Conservation (phyloP, 2,797 vertebrate genomes). For the Lepilemur ruficaudatus region DNA sequence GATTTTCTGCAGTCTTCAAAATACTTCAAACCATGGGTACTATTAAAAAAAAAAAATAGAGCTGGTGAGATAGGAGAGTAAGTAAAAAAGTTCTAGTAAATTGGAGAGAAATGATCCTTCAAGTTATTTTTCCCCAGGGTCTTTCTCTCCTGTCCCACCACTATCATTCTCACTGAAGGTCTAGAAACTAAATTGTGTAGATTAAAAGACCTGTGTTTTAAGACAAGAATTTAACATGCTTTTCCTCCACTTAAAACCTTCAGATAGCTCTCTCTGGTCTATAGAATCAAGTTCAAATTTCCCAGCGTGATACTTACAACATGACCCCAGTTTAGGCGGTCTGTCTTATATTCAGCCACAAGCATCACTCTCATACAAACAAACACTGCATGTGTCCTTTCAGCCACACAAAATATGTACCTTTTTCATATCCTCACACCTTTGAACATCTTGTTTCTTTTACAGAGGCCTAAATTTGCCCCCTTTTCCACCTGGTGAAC, state of each 20-base stretch:
- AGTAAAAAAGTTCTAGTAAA: not conserved
- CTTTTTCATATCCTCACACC: not conserved
- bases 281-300: constrained; percentile 5
- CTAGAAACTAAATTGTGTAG: not conserved
- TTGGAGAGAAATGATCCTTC: not conserved
- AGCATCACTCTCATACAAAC: not conserved
- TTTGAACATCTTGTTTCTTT: not conserved
- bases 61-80: not conserved
- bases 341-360: not conserved
- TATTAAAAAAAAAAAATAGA: not conserved
- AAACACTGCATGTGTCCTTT: not conserved
- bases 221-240: not conserved
- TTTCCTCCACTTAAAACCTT: constrained; percentile 30
- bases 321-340: not conserved
- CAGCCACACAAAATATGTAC: not conserved
- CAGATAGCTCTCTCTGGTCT: not conserved
- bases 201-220: not conserved
- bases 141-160: not conserved
- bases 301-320: not conserved
- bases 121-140: not conserved
- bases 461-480: not conserved
- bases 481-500: not conserved
- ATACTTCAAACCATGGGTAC: not conserved
- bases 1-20: not conserved
- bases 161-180: not conserved